Evolutionary conservation across 2,888 invertebrate genomes (phyloP).

Genomic region (Ophion slaviceki): DNA sequence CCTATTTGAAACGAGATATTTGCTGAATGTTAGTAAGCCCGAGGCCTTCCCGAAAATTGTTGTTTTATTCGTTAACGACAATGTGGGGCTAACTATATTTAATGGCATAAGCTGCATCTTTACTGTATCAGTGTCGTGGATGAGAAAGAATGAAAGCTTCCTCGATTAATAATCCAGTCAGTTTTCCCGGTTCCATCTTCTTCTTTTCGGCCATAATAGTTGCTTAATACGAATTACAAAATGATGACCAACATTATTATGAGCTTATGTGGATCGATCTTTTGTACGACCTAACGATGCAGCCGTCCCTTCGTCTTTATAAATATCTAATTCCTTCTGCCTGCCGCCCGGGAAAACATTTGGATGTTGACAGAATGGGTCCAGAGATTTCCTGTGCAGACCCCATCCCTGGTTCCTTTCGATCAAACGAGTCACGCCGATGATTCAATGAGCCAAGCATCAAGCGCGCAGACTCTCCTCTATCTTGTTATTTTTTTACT

Average conservation of each 20-base stretch:
- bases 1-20: neutral
- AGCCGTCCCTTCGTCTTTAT: neutral
- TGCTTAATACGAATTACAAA: constrained; percentile 47
- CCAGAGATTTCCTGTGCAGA: neutral
- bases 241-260: constrained; percentile 54
- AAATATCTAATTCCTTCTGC: neutral
- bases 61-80: neutral
- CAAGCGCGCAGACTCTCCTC: constrained; percentile 23
- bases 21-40: neutral
- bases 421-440: constrained; percentile 53
- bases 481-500: constrained; percentile 41
- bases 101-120: constrained; percentile 9
- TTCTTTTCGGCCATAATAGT: constrained; percentile 25
- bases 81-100: neutral
- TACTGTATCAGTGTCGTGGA: constrained; percentile 1
- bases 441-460: constrained; percentile 54
- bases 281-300: constrained; percentile 13
- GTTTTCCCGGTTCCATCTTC: neutral
- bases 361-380: neutral
- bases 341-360: constrained; percentile 3
- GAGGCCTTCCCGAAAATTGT: no score
- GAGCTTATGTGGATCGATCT: constrained; percentile 38
- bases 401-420: neutral
- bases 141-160: constrained; percentile 20
- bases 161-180: constrained; percentile 25